Conservation (phyloP, 2,888 invertebrate genomes). For the Chymomyza fuscimana region DNA sequence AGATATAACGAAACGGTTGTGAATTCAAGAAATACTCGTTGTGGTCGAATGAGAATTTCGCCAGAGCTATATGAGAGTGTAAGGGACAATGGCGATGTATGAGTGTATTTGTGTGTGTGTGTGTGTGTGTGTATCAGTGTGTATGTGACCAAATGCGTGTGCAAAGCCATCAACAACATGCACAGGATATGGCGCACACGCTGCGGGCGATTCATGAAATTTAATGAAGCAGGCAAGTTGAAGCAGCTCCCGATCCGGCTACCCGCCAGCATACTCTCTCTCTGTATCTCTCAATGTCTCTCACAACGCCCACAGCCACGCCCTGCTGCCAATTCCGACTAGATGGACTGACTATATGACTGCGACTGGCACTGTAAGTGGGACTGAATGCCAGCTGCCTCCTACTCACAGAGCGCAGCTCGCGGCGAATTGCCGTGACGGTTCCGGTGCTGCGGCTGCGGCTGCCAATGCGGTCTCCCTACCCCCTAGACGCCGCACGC, state of each 20-base stretch:
- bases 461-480: background rate
- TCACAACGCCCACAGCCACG: background rate
- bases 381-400: slow-evolving; percentile 23
- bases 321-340: background rate
- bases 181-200: slow-evolving; percentile 57
- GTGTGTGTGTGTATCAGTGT: slow-evolving; percentile 15
- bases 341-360: background rate
- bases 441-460: background rate
- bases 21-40: slow-evolving; percentile 20
- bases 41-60: background rate
- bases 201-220: slow-evolving; percentile 74
- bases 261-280: background rate
- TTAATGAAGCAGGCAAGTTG: slow-evolving; percentile 67
- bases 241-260: slow-evolving; percentile 22
- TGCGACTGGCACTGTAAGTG: slow-evolving; percentile 2
- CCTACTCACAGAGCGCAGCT: background rate
- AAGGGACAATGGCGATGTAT: background rate
- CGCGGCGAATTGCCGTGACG: background rate
- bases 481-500: background rate
- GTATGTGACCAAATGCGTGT: slow-evolving; percentile 38
- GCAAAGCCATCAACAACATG: slow-evolving; percentile 68
- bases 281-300: no score
- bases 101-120: slow-evolving; percentile 4
- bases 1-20: slow-evolving; percentile 58
- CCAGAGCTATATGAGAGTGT: background rate